These are phyloP conservation scores for Apamea crenata DNA, from an alignment of 2,888 invertebrate species.

Conservation along the genomic window DNA sequence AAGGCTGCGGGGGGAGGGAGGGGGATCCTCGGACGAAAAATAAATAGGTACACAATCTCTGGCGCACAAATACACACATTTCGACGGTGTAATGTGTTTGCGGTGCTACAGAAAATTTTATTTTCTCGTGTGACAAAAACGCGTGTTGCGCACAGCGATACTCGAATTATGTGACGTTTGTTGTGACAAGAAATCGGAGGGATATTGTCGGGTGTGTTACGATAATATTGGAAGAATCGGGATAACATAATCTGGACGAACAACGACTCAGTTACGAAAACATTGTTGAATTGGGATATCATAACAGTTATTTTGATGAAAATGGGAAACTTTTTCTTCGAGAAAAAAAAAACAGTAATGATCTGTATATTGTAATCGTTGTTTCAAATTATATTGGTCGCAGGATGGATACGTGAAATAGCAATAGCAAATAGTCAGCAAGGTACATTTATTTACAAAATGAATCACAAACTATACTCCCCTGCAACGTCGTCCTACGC, in stretches of 20 bases:
- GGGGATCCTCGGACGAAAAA: slow-evolving; percentile 78
- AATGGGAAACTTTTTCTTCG: background rate
- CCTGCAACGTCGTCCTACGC: background rate
- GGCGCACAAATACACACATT: slow-evolving; percentile 85
- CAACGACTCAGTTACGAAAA: slow-evolving; percentile 35
- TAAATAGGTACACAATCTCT: slow-evolving; percentile 87
- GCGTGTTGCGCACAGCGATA: slow-evolving; percentile 67
- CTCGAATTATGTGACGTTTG: slow-evolving; percentile 67
- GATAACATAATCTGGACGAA: slow-evolving; percentile 50
- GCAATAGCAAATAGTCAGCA: background rate
- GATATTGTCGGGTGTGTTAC: slow-evolving; percentile 52
- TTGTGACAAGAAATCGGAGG: slow-evolving; percentile 64
- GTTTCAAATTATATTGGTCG: background rate
- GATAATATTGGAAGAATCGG: slow-evolving; percentile 53
- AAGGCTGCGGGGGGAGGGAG: slow-evolving; percentile 56
- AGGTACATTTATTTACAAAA: slow-evolving; percentile 9
- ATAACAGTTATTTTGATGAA: background rate
- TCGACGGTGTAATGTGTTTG: slow-evolving; percentile 87
- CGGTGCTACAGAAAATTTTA: slow-evolving; percentile 79
- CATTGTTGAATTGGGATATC: slow-evolving; percentile 32
- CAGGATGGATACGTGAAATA: too few species aligned
- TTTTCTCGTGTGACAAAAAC: slow-evolving; percentile 73
- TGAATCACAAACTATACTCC: slow-evolving; percentile 11
- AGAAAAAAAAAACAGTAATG: background rate
- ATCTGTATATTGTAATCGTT: background rate